Percentiles rank a stretch among this genome's conserved stretches.
Conservation (phyloP, 2,888 invertebrate species). For the Plebejus argus region DNA sequence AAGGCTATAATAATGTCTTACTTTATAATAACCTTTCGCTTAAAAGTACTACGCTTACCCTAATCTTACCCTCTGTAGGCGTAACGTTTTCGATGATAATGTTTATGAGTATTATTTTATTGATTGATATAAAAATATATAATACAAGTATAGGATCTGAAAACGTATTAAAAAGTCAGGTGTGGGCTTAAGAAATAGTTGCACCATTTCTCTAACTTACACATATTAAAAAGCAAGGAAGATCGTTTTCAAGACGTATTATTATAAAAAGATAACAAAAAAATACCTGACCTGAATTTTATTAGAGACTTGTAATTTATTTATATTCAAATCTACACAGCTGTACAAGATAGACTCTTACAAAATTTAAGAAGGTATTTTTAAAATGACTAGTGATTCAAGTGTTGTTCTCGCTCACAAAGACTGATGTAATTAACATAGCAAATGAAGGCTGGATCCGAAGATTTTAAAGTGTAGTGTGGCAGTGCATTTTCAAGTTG, state of each 20-base stretch:
- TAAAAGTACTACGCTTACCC: background rate
- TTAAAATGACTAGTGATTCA: no score
- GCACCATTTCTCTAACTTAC: background rate
- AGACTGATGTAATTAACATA: slow-evolving; percentile 34
- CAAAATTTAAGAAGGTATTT: no score
- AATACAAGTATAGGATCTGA: background rate
- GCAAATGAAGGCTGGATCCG: slow-evolving; percentile 32
- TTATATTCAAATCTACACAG: no score
- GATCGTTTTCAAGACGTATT: no score
- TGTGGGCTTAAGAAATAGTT: background rate
- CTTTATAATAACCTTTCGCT: background rate
- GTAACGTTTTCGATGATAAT: background rate
- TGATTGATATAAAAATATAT: background rate
- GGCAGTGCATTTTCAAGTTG: slow-evolving; percentile 62
- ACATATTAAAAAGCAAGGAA: no score
- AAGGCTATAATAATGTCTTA: background rate
- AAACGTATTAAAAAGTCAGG: background rate
- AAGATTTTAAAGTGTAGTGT: slow-evolving; percentile 51
- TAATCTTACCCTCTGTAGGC: background rate
- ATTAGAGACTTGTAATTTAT: no score
- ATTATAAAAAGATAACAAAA: no score
- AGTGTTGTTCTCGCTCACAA: background rate
- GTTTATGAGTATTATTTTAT: background rate
- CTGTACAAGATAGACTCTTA: no score
- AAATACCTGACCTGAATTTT: no score